Base-by-base conservation (phyloP, 2,888 invertebrate genomes). In the Argyra leucocephala region DNA sequence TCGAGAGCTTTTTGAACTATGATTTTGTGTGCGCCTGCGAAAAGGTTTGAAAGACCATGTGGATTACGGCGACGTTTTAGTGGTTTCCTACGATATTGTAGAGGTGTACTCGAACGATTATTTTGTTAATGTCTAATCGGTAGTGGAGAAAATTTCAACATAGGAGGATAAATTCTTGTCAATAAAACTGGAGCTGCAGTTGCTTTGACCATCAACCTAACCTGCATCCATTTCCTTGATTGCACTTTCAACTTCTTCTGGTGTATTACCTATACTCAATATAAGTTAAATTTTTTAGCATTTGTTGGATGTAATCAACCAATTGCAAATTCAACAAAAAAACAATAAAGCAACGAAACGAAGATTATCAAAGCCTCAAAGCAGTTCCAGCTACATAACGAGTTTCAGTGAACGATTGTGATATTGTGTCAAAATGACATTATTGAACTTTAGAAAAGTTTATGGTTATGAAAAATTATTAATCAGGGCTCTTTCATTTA, bases 151-250 rank as follows among this genome's bases (percentile, higher is more conserved):
- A 74, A 74, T 4, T 80, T 74, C 15, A 79, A 72, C 59, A 75
- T 74, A 6, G 74, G 76, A 4, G 73, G 75, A 18, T 79, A 74
- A 36, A 74, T 72, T 63, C 88, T 88, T 58, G 88, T 90, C 64
- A 93, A 82, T 75, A 96, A 81, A 68, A 97, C 94, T n/a, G 96
- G 93, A 57, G 95, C 93, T 37, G 93, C 95, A 23, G 94, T 93
- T 64, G 98, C 91, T 82, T 78, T 96, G 93, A 21, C 94, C 94
- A 81, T 96, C 96, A 74, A 97, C 91, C 81, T 96, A 96, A 65
- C 95, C 99, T 76, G 97, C 98, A 81, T 99, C 97, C 98, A 99
- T 98, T 76, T 97, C 95, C 79, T 97, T 97, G 88, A 98, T 93
- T 0, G 98, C 98, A 78, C 96, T 95, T 77, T 97, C 96, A 22